Evolutionary conservation across 2,113 vertebrate genomes (phyloP).

Genomic region (Trochalopteron elliotii): DNA sequence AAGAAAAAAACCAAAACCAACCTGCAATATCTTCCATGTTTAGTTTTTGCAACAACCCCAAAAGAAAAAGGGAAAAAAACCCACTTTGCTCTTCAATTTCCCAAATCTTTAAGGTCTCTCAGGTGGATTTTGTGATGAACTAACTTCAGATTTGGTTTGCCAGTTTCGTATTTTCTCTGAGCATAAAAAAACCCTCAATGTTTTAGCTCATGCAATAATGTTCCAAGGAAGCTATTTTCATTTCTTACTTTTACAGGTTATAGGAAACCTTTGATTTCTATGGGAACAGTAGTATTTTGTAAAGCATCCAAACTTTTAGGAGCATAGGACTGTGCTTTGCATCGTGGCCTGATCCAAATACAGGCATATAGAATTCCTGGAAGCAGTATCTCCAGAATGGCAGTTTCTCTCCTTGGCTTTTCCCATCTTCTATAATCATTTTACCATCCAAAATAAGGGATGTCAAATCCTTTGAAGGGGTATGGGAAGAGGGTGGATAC

Average conservation of each 20-base stretch:
- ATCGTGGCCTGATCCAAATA: background rate
- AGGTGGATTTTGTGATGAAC: background rate
- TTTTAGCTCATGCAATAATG: background rate
- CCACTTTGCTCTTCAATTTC: background rate
- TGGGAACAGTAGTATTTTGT: conserved; percentile 24
- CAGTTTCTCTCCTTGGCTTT: background rate
- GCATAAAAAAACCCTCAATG: background rate
- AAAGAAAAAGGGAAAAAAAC: background rate
- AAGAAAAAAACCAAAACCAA: fast-evolving
- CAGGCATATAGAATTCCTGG: background rate
- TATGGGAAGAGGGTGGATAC: background rate
- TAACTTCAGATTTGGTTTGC: background rate
- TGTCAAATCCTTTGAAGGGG: background rate
- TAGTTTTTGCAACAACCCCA: background rate
- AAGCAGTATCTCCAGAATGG: background rate
- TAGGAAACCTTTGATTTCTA: conserved; percentile 27
- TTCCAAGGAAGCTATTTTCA: conserved; percentile 13
- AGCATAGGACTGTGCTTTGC: background rate
- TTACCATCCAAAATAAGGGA: background rate
- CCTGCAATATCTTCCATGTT: background rate
- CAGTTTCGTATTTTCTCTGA: background rate
- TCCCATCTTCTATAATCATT: background rate
- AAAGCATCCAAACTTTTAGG: conserved; percentile 12
- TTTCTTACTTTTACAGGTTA: conserved; percentile 26
- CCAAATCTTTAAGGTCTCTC: background rate